Evolutionary conservation across 2,888 invertebrate species (phyloP).

Genomic region (Lasioglossum vierecki): DNA sequence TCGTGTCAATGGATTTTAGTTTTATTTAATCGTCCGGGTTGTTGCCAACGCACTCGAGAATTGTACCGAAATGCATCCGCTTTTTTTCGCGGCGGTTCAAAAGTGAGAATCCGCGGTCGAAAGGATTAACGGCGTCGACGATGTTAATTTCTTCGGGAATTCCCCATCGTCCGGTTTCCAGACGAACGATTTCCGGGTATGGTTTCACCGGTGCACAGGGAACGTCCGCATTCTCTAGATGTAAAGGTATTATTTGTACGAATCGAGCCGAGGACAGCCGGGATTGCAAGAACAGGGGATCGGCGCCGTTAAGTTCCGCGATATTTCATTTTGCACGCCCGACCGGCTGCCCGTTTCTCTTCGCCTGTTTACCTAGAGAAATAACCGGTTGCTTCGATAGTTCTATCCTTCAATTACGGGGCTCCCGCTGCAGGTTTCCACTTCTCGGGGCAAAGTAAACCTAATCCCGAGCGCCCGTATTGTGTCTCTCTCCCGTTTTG

Average conservation of each 20-base stretch:
- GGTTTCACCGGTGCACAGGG: slow-evolving; percentile 15
- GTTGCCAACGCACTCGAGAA: too few species aligned
- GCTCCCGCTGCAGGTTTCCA: slow-evolving; percentile 61
- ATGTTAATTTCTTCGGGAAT: background rate
- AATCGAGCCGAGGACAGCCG: slow-evolving; percentile 30
- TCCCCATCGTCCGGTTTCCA: background rate
- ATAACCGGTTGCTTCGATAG: slow-evolving; percentile 67
- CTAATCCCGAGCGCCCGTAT: slow-evolving; percentile 62
- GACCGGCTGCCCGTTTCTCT: slow-evolving; percentile 58
- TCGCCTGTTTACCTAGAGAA: slow-evolving; percentile 67
- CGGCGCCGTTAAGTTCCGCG: slow-evolving; percentile 60
- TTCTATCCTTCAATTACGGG: slow-evolving; percentile 69
- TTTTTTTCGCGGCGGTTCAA: background rate
- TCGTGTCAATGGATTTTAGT: background rate
- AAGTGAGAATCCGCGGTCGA: background rate
- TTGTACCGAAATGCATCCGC: too few species aligned
- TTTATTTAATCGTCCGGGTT: too few species aligned
- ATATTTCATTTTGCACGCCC: slow-evolving; percentile 70
- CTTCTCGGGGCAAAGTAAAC: slow-evolving; percentile 67
- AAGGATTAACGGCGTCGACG: background rate
- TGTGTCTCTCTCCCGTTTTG: slow-evolving; percentile 53
- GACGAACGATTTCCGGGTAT: slow-evolving; percentile 12
- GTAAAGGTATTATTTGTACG: slow-evolving; percentile 56
- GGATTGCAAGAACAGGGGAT: slow-evolving; percentile 30
- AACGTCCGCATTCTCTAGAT: slow-evolving; percentile 40